Evolutionary conservation across 2,797 vertebrate species (phyloP), one percentile per base, ranked within the genome.

Genomic region (Lagorchestes hirsutus): DNA sequence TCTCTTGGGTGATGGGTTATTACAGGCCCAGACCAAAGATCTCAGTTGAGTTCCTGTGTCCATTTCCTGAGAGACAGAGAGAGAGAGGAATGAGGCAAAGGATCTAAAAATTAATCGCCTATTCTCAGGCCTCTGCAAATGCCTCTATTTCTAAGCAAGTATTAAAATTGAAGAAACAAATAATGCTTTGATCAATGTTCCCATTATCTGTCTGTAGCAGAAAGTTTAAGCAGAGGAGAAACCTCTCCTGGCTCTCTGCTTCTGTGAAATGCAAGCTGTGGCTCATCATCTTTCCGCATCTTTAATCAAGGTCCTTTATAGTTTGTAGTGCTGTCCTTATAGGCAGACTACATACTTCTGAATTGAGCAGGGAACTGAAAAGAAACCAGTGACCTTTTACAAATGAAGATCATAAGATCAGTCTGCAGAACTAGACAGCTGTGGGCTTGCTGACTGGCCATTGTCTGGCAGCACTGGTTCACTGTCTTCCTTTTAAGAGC

Each of bases 381-480:
- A 97, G 97, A 97, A 96, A 94, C 96, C 97, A 95, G 97, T 98
- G 97, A 98, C 98, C 98, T 98, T 97, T 98, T 92, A 27, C 8
- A 95, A 90, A 92, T 0, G 5, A 92, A 90, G 55, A 96, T 98
- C 98, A 98, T 95, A 98, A 98, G 97, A 95, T 96, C 96, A 74
- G 95, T 57, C 96, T 90, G 56, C 94, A 97, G 90, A 97, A 94
- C 96, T 92, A 97, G 96, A 96, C 98, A 98, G 98, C 98, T 98
- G 98, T 97, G 62, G 94, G 92, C 94, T 22, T 34, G 28, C 92
- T 90, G 98, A 98, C 98, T 93, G 96, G 96, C 91, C 97, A 97
- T 97, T 98, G 98, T 98, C 98, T 96, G 97, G 95, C 90, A 91
- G 95, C 1, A 67, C 96, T 91, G 97, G 28, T 92, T 93, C 90